phyloP scores from a whole-genome alignment of 2,888 invertebrate species.

The Stenodema calcarata region DNA sequence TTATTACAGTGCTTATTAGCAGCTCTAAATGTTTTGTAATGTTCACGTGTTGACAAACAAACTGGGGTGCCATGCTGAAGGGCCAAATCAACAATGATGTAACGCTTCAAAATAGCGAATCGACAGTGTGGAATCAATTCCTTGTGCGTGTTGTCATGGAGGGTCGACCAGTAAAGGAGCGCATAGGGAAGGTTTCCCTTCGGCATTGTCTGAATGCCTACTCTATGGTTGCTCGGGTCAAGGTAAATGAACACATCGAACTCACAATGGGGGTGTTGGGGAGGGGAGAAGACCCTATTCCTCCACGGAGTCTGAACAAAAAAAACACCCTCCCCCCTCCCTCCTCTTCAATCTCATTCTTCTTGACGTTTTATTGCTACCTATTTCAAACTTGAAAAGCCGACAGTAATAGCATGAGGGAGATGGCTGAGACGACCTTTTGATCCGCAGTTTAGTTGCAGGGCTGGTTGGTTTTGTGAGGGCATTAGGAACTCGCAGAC shows the following conservation, averaged over 20 bases:
- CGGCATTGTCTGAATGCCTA: constrained; percentile 16
- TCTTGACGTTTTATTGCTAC: constrained; percentile 34
- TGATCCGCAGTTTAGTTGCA: constrained; percentile 34
- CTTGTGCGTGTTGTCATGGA: neutral
- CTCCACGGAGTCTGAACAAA: neutral
- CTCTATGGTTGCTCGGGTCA: constrained; percentile 24
- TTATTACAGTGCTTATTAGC: too few species aligned
- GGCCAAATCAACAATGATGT: neutral
- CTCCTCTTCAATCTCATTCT: neutral
- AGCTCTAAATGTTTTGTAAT: neutral
- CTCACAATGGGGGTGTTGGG: neutral
- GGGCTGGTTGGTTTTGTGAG: constrained; percentile 21
- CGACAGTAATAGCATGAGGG: neutral
- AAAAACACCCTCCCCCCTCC: neutral
- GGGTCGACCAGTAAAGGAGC: neutral
- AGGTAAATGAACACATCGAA: constrained; percentile 36
- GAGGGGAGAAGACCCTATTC: neutral
- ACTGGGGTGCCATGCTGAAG: neutral
- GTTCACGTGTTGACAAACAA: neutral
- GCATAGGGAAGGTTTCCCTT: constrained; percentile 17
- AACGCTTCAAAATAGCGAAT: neutral
- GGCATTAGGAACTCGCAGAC: neutral
- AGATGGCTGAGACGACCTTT: constrained; percentile 11
- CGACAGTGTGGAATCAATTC: constrained; percentile 17
- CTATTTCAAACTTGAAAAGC: constrained; percentile 26